Percentiles rank a stretch among this genome's conserved stretches.
These are phyloP conservation scores for Neuroscelio doddi DNA, from an alignment of 2,888 invertebrate species.

Conservation along the genomic window DNA sequence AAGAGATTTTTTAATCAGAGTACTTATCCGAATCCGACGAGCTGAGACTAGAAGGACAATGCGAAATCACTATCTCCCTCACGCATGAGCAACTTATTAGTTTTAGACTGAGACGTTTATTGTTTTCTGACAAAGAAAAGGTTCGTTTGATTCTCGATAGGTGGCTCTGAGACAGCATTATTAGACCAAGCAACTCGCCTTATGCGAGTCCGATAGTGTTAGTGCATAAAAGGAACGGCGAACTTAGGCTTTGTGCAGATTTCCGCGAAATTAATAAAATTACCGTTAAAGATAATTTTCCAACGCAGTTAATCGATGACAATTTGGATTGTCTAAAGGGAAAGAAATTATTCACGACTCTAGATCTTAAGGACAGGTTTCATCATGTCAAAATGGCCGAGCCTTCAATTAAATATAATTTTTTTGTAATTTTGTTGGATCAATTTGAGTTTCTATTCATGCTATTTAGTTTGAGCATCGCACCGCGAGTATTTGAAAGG, in stretches of 20 bases:
- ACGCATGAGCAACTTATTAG: constrained; percentile 26
- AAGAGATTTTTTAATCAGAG: constrained; percentile 1
- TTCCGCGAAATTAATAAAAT: constrained; percentile 24
- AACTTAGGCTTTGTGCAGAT: constrained; percentile 19
- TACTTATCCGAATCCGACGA: not conserved
- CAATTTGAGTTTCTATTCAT: constrained; percentile 12
- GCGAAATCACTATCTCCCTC: constrained; percentile 8
- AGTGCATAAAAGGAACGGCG: constrained; percentile 12
- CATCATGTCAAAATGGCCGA: constrained; percentile 22
- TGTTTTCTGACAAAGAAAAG: constrained; percentile 19
- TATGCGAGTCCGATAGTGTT: constrained; percentile 20
- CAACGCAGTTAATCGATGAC: constrained; percentile 15
- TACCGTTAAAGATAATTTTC: constrained; percentile 18
- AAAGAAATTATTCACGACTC: constrained; percentile 11
- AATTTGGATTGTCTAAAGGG: constrained; percentile 4
- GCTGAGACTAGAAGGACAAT: not conserved
- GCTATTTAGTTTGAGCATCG: constrained; percentile 20
- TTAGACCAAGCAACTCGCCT: constrained; percentile 8
- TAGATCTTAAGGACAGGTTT: constrained; percentile 22
- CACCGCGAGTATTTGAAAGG: constrained; percentile 17
- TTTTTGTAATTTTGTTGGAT: constrained; percentile 15
- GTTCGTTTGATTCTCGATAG: constrained; percentile 7
- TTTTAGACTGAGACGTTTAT: constrained; percentile 15
- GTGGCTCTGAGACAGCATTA: not conserved
- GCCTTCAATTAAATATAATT: constrained; percentile 10